Evolutionary conservation across 2,797 vertebrate species (phyloP).

Genomic region (Malurus leucopterus): DNA sequence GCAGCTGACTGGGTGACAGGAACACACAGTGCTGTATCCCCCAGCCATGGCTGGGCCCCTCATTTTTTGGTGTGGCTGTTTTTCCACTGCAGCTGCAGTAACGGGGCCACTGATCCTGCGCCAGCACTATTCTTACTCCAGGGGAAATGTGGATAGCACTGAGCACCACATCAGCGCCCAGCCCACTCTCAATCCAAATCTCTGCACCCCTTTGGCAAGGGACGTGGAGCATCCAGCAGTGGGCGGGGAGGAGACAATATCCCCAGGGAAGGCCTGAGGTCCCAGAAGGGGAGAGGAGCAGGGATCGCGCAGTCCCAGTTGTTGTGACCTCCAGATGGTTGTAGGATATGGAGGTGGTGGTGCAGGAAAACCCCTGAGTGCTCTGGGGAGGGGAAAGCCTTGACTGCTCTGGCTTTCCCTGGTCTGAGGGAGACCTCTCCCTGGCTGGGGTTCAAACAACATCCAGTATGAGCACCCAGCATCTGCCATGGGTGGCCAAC

Average conservation of each 20-base stretch:
- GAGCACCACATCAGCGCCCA: accelerated
- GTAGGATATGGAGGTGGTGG: accelerated
- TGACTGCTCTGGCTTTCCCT: background rate
- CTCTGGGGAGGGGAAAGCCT: background rate
- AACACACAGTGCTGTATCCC: accelerated
- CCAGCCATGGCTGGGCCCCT: background rate
- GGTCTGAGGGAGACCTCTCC: background rate
- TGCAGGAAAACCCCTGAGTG: no score
- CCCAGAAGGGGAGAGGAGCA: background rate
- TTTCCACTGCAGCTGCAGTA: background rate
- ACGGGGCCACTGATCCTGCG: accelerated
- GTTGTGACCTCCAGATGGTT: background rate
- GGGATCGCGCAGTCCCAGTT: background rate
- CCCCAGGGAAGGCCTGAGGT: background rate
- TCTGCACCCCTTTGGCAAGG: background rate
- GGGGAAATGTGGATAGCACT: background rate
- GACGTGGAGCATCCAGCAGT: accelerated
- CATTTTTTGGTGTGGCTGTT: background rate
- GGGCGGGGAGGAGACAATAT: background rate
- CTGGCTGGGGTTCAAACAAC: background rate
- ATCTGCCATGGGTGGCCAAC: background rate
- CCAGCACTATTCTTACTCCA: background rate
- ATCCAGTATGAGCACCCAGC: background rate
- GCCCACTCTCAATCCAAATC: background rate
- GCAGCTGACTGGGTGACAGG: background rate